These are phyloP conservation scores for Apolygus lucorum DNA, from an alignment of 1,140 invertebrate species.

Conservation along the genomic window DNA sequence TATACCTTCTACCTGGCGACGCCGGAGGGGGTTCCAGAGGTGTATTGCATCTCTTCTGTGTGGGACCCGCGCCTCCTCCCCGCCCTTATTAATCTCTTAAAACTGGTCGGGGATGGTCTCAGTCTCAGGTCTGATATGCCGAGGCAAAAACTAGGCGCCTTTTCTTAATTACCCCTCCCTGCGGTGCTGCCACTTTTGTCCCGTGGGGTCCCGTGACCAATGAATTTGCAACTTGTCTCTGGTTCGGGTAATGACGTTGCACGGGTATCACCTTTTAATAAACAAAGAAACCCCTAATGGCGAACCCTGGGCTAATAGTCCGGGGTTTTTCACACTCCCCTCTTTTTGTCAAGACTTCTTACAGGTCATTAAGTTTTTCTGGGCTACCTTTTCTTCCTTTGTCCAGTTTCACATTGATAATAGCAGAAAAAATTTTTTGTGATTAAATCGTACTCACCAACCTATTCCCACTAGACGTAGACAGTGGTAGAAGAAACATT, in stretches of 20 bases:
- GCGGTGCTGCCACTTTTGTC: neutral
- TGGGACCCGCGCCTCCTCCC: neutral
- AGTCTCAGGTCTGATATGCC: neutral
- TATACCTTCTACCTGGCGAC: no score
- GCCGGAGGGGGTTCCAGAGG: neutral
- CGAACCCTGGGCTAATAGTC: neutral
- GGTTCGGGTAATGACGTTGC: neutral
- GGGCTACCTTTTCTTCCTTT: no score
- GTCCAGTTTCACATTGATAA: no score
- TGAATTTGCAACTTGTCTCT: conserved; percentile 13
- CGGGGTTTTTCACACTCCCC: neutral
- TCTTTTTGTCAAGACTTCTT: no score
- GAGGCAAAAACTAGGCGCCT: conserved; percentile 1
- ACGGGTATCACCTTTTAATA: conserved; percentile 1
- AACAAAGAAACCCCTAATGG: conserved; percentile 8
- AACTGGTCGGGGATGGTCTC: neutral
- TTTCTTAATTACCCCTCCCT: conserved; percentile 1
- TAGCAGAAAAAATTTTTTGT: no score
- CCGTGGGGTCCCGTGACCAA: conserved; percentile 6
- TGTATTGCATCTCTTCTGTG: neutral
- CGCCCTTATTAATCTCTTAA: conserved; percentile 11
- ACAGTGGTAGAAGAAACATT: no score
- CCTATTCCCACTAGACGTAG: no score
- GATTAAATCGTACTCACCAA: no score
- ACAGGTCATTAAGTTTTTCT: no score